Evolutionary conservation across 92 coral and sea anemone species (phyloP), one percentile per base, ranked within the genome.

Genomic region (Zoanthus sociatus): DNA sequence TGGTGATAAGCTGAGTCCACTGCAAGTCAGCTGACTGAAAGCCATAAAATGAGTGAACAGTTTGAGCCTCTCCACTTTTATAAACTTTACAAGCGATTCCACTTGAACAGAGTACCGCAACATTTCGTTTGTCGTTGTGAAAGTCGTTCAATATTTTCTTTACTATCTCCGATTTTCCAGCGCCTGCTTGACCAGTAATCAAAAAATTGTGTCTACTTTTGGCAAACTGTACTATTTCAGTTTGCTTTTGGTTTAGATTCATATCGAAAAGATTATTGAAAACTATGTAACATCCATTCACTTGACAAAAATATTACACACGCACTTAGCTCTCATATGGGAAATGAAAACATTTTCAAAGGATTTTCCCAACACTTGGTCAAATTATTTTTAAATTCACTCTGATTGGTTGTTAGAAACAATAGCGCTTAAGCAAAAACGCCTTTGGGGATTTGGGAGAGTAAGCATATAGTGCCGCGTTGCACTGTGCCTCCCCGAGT

Each of bases 31-130:
- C 83, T 7, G 87, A 77, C 21, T 83, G 76, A 54, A 90, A 87
- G 5, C 87, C 83, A 68, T 86, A 90, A 61, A 60, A 79, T 16
- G 88, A 90, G 58, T 86, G 92, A 11, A 86, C 90, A 7, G 90
- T 86, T n/a, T 58, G 53, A 0, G 90, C 90, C 2, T 42, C 73
- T 61, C 89, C 87, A 17, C 20, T 32, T 1, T 83, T 13, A 90
- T 47, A 47, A 47, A 47, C 89, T 8, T 31, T 17, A 17, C 92
- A 85, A 7, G 90, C 74, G 18, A 90, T 77, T 58, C 93, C 93
- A 81, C 93, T 86, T 1, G 84, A 90, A 66, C 90, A 86, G 12
- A 90, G 30, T 12, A 66, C 85, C 10, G 60, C 70, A 16, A 50
- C 90, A 15, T 46, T 76, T 9, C 72, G 72, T 18, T 67, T 67